Evolutionary conservation across 2,797 vertebrate species (phyloP).

Genomic region (Pangasius sanitwongsei): DNA sequence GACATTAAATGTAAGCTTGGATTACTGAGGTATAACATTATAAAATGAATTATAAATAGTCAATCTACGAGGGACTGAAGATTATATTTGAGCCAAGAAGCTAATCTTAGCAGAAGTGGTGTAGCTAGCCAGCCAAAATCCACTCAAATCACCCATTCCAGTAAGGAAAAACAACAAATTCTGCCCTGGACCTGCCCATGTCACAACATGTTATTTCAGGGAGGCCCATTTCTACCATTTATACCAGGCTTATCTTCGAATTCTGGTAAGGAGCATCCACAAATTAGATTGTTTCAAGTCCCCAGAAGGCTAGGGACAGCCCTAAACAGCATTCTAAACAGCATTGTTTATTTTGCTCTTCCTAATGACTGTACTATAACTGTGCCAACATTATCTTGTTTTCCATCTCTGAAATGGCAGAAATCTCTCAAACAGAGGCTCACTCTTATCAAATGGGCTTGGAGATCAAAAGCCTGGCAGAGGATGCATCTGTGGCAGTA

Average conservation of each 20-base stretch:
- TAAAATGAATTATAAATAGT: background rate
- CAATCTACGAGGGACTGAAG: background rate
- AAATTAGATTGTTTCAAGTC: background rate
- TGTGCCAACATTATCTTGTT: conserved; percentile 24
- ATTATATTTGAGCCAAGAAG: background rate
- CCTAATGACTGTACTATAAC: conserved; percentile 31
- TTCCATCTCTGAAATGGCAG: conserved; percentile 44
- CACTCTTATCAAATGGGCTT: conserved; percentile 51
- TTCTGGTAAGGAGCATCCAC: background rate
- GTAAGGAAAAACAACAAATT: background rate
- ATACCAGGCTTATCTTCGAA: background rate
- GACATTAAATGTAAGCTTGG: background rate
- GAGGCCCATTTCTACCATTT: background rate
- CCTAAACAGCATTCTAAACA: background rate
- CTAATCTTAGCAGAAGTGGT: background rate
- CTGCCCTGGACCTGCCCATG: background rate
- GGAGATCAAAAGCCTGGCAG: conserved; percentile 67
- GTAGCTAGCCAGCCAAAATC: background rate
- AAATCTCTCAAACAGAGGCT: conserved; percentile 43
- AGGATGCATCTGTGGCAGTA: conserved; percentile 55
- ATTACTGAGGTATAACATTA: background rate
- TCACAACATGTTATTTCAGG: background rate
- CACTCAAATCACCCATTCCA: background rate
- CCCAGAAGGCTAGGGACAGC: background rate
- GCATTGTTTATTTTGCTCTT: conserved; percentile 37